Conservation (phyloP, 2,888 invertebrate genomes). For the Pachliopta kotzebuea region DNA sequence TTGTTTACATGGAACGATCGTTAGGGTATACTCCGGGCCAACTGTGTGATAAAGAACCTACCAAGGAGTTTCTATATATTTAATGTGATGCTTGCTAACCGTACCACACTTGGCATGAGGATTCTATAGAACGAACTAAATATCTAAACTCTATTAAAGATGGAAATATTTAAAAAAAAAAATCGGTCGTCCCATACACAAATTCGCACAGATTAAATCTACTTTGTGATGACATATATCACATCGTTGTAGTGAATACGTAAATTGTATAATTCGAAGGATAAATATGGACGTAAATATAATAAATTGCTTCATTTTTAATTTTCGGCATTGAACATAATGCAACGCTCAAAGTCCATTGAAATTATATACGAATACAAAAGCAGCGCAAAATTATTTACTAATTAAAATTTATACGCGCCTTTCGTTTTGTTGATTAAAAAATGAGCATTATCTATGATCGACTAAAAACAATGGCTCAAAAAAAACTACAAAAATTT, state of each 20-base stretch:
- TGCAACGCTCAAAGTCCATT: too few relatives aligned
- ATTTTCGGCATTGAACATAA: not conserved
- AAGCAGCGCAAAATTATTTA: too few relatives aligned
- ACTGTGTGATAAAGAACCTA: not conserved
- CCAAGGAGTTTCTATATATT: not conserved
- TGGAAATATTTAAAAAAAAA: conserved; percentile 2
- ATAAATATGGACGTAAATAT: conserved; percentile 13
- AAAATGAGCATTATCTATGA: too few relatives aligned
- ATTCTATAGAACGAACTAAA: not conserved
- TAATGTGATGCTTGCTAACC: not conserved
- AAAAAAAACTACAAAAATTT: too few relatives aligned
- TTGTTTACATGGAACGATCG: conserved; percentile 18
- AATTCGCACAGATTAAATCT: conserved; percentile 22
- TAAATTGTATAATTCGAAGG: not conserved
- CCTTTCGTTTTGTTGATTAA: too few relatives aligned
- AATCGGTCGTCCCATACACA: conserved; percentile 25
- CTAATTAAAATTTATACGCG: too few relatives aligned
- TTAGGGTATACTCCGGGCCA: not conserved
- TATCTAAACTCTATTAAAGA: not conserved
- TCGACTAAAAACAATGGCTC: too few relatives aligned
- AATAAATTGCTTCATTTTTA: conserved; percentile 13
- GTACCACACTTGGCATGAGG: conserved; percentile 11
- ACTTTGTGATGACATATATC: conserved; percentile 30
- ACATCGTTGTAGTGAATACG: conserved; percentile 33
- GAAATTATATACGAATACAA: too few relatives aligned